phyloP scores from a whole-genome alignment of 1,140 invertebrate species.

The Globodera rostochiensis region DNA sequence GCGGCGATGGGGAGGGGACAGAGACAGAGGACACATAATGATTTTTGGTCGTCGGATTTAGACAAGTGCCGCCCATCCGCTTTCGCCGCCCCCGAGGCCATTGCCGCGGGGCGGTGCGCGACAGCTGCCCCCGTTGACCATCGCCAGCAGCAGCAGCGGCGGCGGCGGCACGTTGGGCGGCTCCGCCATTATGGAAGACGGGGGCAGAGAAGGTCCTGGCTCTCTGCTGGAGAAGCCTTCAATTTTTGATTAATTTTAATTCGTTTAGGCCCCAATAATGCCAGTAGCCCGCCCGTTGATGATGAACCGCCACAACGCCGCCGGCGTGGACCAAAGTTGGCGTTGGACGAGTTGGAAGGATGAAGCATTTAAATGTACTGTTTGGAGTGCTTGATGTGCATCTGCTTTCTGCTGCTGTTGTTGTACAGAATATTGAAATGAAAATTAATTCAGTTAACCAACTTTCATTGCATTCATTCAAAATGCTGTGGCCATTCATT shows the following conservation, averaged over 20 bases:
- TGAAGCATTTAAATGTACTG: background rate
- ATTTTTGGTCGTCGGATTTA: background rate
- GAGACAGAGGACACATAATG: too few species aligned
- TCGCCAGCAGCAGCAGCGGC: background rate
- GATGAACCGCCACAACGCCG: background rate
- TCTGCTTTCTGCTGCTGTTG: too few species aligned
- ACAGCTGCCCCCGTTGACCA: slow-evolving; percentile 26
- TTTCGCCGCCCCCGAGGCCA: background rate
- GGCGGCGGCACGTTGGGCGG: background rate
- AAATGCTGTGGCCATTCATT: too few species aligned
- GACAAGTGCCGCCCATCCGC: background rate
- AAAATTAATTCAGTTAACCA: too few species aligned
- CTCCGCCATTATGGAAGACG: background rate
- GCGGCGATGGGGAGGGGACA: background rate
- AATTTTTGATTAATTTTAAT: too few species aligned
- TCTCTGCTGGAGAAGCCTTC: too few species aligned
- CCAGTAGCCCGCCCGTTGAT: background rate
- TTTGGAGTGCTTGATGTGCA: too few species aligned
- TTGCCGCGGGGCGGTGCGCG: slow-evolving; percentile 1
- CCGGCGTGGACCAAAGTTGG: background rate
- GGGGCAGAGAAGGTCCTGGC: background rate
- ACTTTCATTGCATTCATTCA: too few species aligned
- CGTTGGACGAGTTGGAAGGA: background rate
- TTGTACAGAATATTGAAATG: too few species aligned
- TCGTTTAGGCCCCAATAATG: too few species aligned